Percentiles rank a stretch among this genome's conserved stretches.
phyloP scores from a whole-genome alignment of 2,113 vertebrate genomes.

The Cebidichthys violaceus region DNA sequence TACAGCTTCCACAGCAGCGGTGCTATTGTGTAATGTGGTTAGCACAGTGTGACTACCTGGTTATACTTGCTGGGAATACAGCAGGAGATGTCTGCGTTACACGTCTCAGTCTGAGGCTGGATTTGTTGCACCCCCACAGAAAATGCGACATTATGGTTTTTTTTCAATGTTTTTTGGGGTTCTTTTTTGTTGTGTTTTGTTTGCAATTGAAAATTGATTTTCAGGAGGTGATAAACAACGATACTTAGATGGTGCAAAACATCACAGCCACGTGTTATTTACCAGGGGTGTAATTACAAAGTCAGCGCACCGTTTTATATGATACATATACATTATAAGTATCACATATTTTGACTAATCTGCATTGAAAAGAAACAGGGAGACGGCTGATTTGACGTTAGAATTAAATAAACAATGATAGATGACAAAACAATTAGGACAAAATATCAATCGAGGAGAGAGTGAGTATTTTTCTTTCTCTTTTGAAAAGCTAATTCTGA shows the following conservation, averaged over 20 bases:
- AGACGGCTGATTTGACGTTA: not conserved
- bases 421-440: not conserved
- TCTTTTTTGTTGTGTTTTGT: not conserved
- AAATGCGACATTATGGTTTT: not conserved
- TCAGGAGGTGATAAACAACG: not conserved
- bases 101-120: not conserved
- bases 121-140: not conserved
- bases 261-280: not conserved
- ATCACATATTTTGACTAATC: not conserved
- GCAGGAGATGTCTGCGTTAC: slow-evolving; percentile 8
- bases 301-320: not conserved
- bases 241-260: not conserved
- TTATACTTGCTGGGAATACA: slow-evolving; percentile 16
- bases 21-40: slow-evolving; percentile 53
- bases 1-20: slow-evolving; percentile 41
- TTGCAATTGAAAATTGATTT: not conserved
- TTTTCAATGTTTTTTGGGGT: not conserved
- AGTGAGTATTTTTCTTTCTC: not conserved
- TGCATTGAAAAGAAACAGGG: not conserved
- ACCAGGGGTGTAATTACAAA: not conserved
- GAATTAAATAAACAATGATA: not conserved
- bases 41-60: slow-evolving; percentile 56
- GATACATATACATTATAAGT: not conserved
- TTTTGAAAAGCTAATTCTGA: not conserved
- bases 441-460: not conserved